Evolutionary conservation across 2,888 invertebrate species (phyloP).

Genomic region (Ectobius pallidus): DNA sequence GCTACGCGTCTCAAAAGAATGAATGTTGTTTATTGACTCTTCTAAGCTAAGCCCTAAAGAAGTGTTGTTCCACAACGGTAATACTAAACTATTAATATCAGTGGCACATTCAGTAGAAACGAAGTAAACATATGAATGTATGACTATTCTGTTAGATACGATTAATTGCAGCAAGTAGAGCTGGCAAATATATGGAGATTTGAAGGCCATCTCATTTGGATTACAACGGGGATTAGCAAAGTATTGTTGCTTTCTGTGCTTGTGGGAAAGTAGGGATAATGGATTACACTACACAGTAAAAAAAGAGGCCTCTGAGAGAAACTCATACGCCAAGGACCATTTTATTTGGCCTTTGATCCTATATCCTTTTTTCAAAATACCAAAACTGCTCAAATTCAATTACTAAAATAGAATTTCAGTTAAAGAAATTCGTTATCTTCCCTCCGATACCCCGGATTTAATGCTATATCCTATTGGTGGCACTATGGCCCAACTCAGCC

Average conservation of each 20-base stretch:
- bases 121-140: conserved; percentile 1
- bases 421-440: too few species aligned
- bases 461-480: too few species aligned
- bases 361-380: too few species aligned
- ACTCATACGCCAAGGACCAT: too few species aligned
- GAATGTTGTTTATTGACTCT: background rate
- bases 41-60: background rate
- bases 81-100: background rate
- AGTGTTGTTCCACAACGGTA: background rate
- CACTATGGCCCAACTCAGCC: too few species aligned
- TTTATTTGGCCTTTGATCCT: too few species aligned
- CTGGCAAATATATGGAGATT: background rate
- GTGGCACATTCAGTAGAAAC: background rate
- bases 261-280: too few species aligned
- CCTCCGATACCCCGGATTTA: too few species aligned
- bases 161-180: background rate
- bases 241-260: background rate
- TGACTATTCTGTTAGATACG: background rate
- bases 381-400: too few species aligned
- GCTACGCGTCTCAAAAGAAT: background rate
- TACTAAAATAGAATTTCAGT: too few species aligned
- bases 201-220: background rate
- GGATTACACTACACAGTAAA: too few species aligned
- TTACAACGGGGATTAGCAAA: background rate
- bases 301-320: too few species aligned